phyloP scores from a whole-genome alignment of 2,113 vertebrate genomes.

The Antigone vipio region DNA sequence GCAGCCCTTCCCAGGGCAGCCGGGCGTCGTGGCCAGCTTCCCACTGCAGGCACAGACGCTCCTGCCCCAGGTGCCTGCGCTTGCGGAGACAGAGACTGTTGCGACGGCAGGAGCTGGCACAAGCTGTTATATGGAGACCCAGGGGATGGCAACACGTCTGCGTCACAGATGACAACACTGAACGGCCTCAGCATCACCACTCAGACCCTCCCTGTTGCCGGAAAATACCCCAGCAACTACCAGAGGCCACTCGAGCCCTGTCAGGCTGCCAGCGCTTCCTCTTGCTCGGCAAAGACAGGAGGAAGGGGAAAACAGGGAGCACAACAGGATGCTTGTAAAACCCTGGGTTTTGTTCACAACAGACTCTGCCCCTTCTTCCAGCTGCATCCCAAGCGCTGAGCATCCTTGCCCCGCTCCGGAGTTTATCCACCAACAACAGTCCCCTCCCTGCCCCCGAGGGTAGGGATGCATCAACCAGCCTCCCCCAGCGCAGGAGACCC shows the following conservation, averaged over 20 bases:
- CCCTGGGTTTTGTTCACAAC: accelerated
- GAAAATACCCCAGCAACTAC: background rate
- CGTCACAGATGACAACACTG: background rate
- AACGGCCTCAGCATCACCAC: background rate
- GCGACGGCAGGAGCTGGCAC: background rate
- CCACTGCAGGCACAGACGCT: background rate
- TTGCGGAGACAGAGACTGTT: background rate
- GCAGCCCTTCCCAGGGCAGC: background rate
- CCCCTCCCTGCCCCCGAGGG: background rate
- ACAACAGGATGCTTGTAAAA: accelerated
- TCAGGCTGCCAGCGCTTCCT: background rate
- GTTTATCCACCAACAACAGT: background rate
- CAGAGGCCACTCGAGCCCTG: background rate
- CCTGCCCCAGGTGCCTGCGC: background rate
- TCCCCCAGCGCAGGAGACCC: background rate
- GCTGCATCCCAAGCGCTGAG: background rate
- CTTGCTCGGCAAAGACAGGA: background rate
- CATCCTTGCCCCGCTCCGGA: background rate
- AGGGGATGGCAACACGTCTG: background rate
- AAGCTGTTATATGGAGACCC: background rate
- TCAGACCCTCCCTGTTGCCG: background rate
- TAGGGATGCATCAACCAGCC: background rate
- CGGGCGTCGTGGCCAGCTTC: background rate
- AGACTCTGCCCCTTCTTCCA: background rate
- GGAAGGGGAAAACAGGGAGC: background rate